Conservation (phyloP, 2,113 vertebrate species). For the Oceanodroma tethys region DNA sequence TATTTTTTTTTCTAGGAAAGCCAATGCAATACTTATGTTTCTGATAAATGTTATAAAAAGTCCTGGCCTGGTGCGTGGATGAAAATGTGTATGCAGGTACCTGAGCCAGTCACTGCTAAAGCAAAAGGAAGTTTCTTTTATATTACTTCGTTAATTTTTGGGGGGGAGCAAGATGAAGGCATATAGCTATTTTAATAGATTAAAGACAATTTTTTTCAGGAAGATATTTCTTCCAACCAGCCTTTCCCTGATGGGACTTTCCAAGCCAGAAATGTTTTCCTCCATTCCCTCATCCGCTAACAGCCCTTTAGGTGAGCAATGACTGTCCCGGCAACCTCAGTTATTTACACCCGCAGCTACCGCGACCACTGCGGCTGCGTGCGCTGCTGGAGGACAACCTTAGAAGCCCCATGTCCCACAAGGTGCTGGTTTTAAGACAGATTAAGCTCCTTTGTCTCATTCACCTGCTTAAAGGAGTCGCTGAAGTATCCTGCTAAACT, state of each 20-base stretch:
- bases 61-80: rapidly evolving
- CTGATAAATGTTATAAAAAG: too few relatives aligned
- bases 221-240: neutral
- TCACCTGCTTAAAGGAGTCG: neutral
- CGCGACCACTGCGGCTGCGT: rapidly evolving
- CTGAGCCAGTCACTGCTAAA: neutral
- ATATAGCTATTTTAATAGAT: neutral
- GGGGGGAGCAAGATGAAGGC: neutral
- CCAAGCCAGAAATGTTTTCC: neutral
- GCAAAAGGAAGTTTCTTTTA: neutral
- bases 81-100: neutral
- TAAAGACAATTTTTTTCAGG: neutral
- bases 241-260: neutral
- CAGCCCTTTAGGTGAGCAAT: neutral
- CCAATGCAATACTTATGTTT: neutral
- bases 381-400: neutral
- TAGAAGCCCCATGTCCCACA: neutral
- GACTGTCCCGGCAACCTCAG: rapidly evolving
- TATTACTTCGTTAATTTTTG: too few relatives aligned
- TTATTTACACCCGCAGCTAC: neutral
- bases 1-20: neutral
- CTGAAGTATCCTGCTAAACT: neutral
- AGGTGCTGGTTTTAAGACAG: neutral
- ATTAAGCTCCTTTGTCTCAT: neutral
- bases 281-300: rapidly evolving